Conservation (phyloP, 2,797 vertebrate species). For the Meriones psammophilus region DNA sequence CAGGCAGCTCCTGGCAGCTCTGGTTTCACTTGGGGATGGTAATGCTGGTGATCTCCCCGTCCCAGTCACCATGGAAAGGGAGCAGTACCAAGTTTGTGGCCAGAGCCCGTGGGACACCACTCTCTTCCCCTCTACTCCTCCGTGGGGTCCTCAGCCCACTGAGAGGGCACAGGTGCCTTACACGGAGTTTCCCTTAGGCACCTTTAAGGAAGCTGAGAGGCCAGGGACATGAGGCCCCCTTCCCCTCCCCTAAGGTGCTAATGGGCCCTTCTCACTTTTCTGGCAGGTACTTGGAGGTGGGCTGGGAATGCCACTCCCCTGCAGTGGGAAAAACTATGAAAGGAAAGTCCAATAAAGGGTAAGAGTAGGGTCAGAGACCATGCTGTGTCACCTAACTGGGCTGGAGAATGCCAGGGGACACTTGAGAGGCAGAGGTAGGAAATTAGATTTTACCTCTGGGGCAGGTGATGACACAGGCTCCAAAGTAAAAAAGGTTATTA, state of each 20-base stretch:
- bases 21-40: background rate
- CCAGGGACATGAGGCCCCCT: background rate
- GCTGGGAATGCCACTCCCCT: background rate
- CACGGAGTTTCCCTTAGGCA: background rate
- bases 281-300: fast-evolving
- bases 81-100: fast-evolving
- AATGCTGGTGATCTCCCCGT: background rate
- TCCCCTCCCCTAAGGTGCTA: background rate
- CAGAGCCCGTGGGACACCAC: background rate
- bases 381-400: background rate
- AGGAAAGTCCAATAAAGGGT: background rate
- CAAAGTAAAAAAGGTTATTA: background rate
- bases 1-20: background rate
- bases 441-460: background rate
- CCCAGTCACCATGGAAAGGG: too few species aligned
- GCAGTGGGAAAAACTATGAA: too few species aligned
- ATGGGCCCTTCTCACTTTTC: background rate
- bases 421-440: too few species aligned
- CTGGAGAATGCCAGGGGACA: background rate
- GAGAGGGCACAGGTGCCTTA: background rate
- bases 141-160: background rate
- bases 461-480: background rate
- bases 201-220: background rate
- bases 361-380: too few species aligned
- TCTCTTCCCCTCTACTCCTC: background rate